Conservation (phyloP, 2,797 vertebrate species). For the Florisuga fusca region DNA sequence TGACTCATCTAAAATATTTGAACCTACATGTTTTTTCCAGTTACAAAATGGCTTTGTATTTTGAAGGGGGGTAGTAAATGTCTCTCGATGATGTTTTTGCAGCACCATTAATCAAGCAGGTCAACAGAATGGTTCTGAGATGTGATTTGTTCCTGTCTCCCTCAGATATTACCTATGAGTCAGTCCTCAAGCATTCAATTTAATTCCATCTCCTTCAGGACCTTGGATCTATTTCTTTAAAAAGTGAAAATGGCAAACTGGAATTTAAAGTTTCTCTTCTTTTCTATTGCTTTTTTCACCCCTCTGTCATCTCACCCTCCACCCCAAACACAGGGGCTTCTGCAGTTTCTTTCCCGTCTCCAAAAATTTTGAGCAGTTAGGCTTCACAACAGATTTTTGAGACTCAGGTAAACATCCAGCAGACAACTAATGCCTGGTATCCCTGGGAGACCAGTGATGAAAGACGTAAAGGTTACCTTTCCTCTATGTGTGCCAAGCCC, state of each 20-base stretch:
- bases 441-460: neutral
- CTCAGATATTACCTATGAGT: neutral
- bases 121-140: neutral
- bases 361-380: neutral
- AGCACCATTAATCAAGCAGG: neutral
- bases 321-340: neutral
- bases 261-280: neutral
- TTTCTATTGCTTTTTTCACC: too few relatives aligned
- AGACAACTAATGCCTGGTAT: neutral
- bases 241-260: neutral
- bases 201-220: neutral
- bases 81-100: neutral
- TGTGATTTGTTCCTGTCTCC: neutral
- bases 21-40: neutral
- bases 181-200: neutral
- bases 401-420: neutral
- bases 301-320: fast-evolving
- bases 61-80: neutral
- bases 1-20: neutral
- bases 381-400: neutral
- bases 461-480: neutral
- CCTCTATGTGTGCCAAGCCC: neutral
- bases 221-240: neutral
- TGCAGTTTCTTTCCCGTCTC: neutral
- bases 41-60: neutral